Base-by-base conservation (phyloP, 2,113 vertebrate genomes). In the Ailurus styani region DNA sequence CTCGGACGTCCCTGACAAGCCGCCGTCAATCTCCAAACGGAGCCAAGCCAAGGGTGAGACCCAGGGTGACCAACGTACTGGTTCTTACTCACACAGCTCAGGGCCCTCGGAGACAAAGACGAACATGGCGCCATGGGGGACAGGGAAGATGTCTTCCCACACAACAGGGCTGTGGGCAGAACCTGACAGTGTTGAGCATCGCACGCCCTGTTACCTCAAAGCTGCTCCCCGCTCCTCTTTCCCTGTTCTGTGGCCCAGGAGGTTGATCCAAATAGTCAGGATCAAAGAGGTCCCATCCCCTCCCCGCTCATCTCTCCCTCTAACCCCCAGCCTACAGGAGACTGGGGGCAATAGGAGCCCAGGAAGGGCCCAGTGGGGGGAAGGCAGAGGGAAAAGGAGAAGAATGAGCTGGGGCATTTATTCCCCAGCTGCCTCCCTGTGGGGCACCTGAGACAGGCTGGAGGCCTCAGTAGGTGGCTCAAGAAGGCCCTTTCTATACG, bases 401-500 rank as follows among this genome's bases (percentile, higher is more conserved):
- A 31, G 18, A 10, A 17, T 3, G 40, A 18, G 34, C 4, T 1
- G 47, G 29, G 23, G 12, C 21, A 2, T 27, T 72, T n/a, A 3
- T 42, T 81, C 79, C 50, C n/a, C 4, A 7, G 42, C 14, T 54
- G 23, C 29, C 27, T 88, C 50, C 37, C 54, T 66, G 15, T 4
- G 81, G 37, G 54, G 27, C 55, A 27, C 83, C 11, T 47, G 66
- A 57, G 7, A 29, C 31, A 3, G 8, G 40, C 64, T 37, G 12
- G 2, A 60, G 57, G 6, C 23, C 70, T 90, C 10, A 73, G 64
- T 64, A 82, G 25, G 21, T 27, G 70, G 6, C 52, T 70, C 55
- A 6, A 1, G 17, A 45, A 57, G 31, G 34, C 1, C 29, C 20
- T 25, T 13, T 55, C 29, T 34, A 1, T 7, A 21, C 0, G 0